Evolutionary conservation across 1,140 invertebrate genomes (phyloP), one percentile per base, ranked within the genome.

Genomic region (Teleopsis dalmanni): DNA sequence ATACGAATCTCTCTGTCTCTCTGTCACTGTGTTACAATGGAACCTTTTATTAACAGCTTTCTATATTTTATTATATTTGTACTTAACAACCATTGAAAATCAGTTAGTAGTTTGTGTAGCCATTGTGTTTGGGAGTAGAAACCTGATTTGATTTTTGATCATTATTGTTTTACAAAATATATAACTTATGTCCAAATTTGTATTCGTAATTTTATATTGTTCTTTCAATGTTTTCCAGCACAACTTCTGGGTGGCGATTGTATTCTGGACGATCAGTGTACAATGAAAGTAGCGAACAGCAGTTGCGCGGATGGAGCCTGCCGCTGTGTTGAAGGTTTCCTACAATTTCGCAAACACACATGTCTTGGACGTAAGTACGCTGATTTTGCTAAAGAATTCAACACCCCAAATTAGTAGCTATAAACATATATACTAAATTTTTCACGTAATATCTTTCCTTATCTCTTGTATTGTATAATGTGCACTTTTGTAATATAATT

Each of bases 341-440:
- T 91, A 35, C 86, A 88, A 60, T 88, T 89, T 72, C 78, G 88
- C 57, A 82, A 87, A 63, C 89, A 93, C 65, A 91, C 88, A 21
- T 93, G 90, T 73, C 76, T 92, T 26, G 79, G 81, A 66, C 87
- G 89, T 92, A 80, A 89, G 88, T 87, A 66, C 40, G 45, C 50
- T 26, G 46, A 52, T 23, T 34, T 36, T 48, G 25, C 45, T 47
- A 52, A 42, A 46, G 34, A 14, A 23, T 46, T 35, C 33, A 46
- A 46, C 31, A 29, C 7, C 13, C 13, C 27, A 7, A 29, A 8
- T 13, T 29, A 29, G 7, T 13, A 29, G 27, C 27, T 29, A 7
- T 29, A 29, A 29, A 29, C 13, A 29, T 29, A 29, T 13, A 29
- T 29, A 29, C 27, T 8, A 29, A 8, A 7, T 8, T 13, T 8